These are phyloP conservation scores for Syngnathus scovelli DNA, from an alignment of 2,113 vertebrate species.

Conservation along the genomic window DNA sequence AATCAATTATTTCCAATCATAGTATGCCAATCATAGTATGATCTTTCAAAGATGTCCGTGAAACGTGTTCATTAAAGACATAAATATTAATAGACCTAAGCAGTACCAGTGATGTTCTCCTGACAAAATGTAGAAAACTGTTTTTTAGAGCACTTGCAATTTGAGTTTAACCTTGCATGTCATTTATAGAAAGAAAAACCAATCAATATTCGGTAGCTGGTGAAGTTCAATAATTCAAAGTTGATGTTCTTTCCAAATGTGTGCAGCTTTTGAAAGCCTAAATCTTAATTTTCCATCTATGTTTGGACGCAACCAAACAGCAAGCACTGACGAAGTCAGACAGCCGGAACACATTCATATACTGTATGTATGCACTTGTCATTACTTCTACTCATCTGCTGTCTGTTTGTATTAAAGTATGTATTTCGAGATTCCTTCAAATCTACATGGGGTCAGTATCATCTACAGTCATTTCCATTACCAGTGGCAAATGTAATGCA, in stretches of 20 bases:
- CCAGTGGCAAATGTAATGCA: conserved; percentile 69
- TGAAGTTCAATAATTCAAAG: not conserved
- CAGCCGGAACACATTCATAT: not conserved
- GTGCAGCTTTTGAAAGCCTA: conserved; percentile 7
- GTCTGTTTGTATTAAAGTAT: conserved; percentile 31
- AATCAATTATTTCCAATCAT: no score
- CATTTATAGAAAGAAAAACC: not conserved
- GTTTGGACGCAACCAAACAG: conserved; percentile 29
- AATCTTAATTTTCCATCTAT: conserved; percentile 33
- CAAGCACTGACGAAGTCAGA: conserved; percentile 25
- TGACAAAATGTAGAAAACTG: not conserved
- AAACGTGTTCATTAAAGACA: no score
- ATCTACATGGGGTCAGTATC: conserved; percentile 45
- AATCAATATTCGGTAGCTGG: not conserved
- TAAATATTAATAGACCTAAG: no score
- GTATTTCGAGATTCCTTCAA: conserved; percentile 16
- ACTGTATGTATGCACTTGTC: conserved; percentile 22
- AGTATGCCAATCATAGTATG: no score
- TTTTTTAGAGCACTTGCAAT: no score
- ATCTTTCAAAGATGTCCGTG: no score
- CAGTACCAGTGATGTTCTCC: not conserved
- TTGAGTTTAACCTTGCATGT: not conserved
- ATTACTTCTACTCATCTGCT: conserved; percentile 16
- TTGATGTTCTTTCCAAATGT: conserved; percentile 14
- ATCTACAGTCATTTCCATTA: conserved; percentile 65